phyloP scores from a whole-genome alignment of 2,888 invertebrate species.

The Drosophila paramelanica region DNA sequence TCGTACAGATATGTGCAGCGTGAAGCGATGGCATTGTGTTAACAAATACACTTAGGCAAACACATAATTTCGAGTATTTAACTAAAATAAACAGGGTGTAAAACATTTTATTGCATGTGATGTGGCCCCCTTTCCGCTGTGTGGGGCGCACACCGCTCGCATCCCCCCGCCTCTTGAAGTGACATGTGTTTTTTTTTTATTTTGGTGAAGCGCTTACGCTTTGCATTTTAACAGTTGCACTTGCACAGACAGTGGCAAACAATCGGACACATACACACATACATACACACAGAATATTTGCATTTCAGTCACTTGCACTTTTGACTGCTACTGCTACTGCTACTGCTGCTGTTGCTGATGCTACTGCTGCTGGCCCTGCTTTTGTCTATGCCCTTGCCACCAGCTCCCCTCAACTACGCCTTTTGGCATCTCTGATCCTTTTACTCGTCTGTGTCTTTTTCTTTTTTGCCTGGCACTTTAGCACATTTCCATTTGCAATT shows the following conservation, averaged over 20 bases:
- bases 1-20: not conserved
- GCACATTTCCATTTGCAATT: slow-evolving; percentile 80
- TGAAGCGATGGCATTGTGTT: slow-evolving; percentile 49
- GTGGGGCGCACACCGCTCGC: not conserved
- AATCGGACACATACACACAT: slow-evolving; percentile 12
- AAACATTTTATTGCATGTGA: slow-evolving; percentile 77
- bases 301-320: slow-evolving; percentile 78
- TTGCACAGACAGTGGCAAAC: slow-evolving; percentile 30
- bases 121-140: slow-evolving; percentile 4
- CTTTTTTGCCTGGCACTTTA: slow-evolving; percentile 67
- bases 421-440: slow-evolving; percentile 41
- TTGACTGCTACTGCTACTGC: slow-evolving; percentile 53
- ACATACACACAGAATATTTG: slow-evolving; percentile 47
- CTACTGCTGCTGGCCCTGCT: slow-evolving; percentile 35
- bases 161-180: slow-evolving; percentile 2
- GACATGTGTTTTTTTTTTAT: slow-evolving; percentile 19
- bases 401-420: not conserved
- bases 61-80: slow-evolving; percentile 81
- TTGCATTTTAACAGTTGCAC: slow-evolving; percentile 60
- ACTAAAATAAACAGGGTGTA: slow-evolving; percentile 81
- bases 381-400: slow-evolving; percentile 13
- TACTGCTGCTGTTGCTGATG: slow-evolving; percentile 26
- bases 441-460: slow-evolving; percentile 35
- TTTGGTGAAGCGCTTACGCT: slow-evolving; percentile 32
- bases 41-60: slow-evolving; percentile 78